A percentile compares a stretch with the other conserved stretches of the same genome.
Evolutionary conservation across 2,797 vertebrate genomes (phyloP).

Genomic region (Macroramphosus scolopax): DNA sequence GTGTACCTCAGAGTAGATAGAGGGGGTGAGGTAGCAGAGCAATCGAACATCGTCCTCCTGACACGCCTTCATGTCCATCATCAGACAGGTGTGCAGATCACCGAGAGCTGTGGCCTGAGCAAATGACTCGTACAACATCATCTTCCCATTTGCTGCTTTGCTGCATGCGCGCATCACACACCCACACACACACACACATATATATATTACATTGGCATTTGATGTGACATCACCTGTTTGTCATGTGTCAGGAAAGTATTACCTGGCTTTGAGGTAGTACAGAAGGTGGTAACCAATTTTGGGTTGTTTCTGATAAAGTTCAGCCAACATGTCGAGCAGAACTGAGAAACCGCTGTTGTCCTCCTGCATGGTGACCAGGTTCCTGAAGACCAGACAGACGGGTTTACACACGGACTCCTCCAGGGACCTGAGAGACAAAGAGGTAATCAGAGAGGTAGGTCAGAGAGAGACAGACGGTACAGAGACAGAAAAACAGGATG

Average conservation of each 20-base stretch:
- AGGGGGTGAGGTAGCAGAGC: slow-evolving; percentile 95
- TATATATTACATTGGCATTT: background rate
- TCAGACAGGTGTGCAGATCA: slow-evolving; percentile 93
- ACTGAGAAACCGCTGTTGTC: slow-evolving; percentile 94
- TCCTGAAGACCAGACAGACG: slow-evolving; percentile 93
- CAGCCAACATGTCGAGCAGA: slow-evolving; percentile 90
- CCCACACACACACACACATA: background rate
- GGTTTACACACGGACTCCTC: slow-evolving; percentile 95
- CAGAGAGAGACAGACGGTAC: background rate
- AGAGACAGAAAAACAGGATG: background rate
- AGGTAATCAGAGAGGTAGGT: background rate
- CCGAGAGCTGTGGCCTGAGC: slow-evolving; percentile 94
- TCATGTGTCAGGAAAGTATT: background rate
- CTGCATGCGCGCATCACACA: slow-evolving; percentile 55
- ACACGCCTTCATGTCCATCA: slow-evolving; percentile 99
- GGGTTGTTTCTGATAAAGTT: slow-evolving; percentile 96
- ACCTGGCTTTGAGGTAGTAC: slow-evolving; percentile 88
- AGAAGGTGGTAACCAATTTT: slow-evolving; percentile 97
- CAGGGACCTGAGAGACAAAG: slow-evolving; percentile 79
- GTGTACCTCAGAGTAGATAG: slow-evolving; percentile 84
- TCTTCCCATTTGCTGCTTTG: slow-evolving; percentile 94
- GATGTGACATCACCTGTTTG: background rate
- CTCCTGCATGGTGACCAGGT: slow-evolving; percentile 97
- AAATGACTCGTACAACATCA: slow-evolving; percentile 95
- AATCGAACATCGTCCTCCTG: slow-evolving; percentile 93